Percentiles rank a stretch among this genome's conserved stretches.
Evolutionary conservation across 1,140 invertebrate species (phyloP).

Genomic region (Drosophila elegans): DNA sequence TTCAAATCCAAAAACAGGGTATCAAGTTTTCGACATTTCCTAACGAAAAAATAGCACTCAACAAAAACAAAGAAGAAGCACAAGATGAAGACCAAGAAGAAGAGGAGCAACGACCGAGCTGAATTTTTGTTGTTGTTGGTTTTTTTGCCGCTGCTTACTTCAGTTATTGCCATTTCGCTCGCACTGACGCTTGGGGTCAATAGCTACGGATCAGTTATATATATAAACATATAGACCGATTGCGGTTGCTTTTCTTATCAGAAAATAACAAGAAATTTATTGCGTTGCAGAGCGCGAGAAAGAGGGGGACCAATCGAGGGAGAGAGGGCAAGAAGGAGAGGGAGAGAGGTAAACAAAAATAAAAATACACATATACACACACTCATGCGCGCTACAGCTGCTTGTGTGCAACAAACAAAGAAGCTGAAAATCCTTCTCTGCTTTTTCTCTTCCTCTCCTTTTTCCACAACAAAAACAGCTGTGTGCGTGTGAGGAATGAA

Average conservation of each 20-base stretch:
- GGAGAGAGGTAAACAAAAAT: conserved; percentile 62
- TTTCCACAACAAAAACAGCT: conserved; percentile 61
- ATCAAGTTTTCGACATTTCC: not conserved
- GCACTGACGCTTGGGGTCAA: conserved; percentile 41
- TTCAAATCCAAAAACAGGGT: not conserved
- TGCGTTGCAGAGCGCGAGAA: conserved; percentile 52
- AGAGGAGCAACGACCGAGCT: conserved; percentile 39
- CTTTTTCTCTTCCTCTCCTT: conserved; percentile 2
- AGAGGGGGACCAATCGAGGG: conserved; percentile 1
- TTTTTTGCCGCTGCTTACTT: conserved; percentile 9
- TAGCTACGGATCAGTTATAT: conserved; percentile 23
- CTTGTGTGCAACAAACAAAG: conserved; percentile 41
- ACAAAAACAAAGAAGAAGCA: conserved; percentile 17
- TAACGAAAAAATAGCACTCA: not conserved
- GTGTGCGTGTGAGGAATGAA: conserved; percentile 49
- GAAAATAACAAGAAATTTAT: conserved; percentile 70
- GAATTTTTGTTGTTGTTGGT: conserved; percentile 16
- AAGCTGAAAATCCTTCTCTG: conserved; percentile 51
- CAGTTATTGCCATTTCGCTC: conserved; percentile 4
- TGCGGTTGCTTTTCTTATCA: conserved; percentile 58
- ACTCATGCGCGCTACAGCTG: conserved; percentile 64
- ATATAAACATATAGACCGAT: conserved; percentile 15
- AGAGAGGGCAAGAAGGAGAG: conserved; percentile 15
- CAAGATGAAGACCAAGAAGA: conserved; percentile 16
- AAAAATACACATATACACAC: conserved; percentile 31